Evolutionary conservation across 2,797 vertebrate species (phyloP), one percentile per base, ranked within the genome.

Genomic region (Brachyalestes nurse): DNA sequence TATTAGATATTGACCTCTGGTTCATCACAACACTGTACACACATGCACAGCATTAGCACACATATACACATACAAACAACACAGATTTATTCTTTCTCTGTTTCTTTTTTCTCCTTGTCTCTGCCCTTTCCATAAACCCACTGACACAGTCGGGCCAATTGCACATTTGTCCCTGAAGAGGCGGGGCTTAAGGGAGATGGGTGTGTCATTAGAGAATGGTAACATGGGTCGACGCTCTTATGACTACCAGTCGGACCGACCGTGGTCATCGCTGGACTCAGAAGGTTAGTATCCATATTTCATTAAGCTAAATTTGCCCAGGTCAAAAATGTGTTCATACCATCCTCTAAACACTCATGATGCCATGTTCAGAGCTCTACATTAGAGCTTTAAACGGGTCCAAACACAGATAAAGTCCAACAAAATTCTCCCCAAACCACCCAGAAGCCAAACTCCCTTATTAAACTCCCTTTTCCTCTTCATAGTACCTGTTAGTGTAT

Each of bases 131-230:
- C 4, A 6, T 45, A 6, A 45, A 6, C 42, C 9, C 25, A 10
- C 49, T 17, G 23, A 58, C 14, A 25, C n/a, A 86, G 85, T 85
- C 16, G 91, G 90, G 82, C 88, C 89, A 74, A 88, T 90, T 79
- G 66, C 81, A 86, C 90, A 90, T 78, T 88, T 91, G 86, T 92
- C 90, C 81, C 85, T 90, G 12, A 88, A 89, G 88, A 83, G 86
- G 71, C 80, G 86, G 85, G 86, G 87, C 13, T 84, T 86, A 64
- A 80, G 82, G 47, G 84, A 70, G 77, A 87, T 89, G 38, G 83
- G 88, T 23, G 81, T 57, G 72, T 73, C 71, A 58, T 60, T 89
- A 78, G 88, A 89, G 78, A 92, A 89, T 4, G 90, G 90, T 70
- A 88, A 86, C 67, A 80, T 83, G 4, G 83, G 79, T 42, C 82